Percentiles rank a stretch among this genome's conserved stretches.
Conservation (phyloP, 2,888 invertebrate genomes). For the Endotricha flammealis region DNA sequence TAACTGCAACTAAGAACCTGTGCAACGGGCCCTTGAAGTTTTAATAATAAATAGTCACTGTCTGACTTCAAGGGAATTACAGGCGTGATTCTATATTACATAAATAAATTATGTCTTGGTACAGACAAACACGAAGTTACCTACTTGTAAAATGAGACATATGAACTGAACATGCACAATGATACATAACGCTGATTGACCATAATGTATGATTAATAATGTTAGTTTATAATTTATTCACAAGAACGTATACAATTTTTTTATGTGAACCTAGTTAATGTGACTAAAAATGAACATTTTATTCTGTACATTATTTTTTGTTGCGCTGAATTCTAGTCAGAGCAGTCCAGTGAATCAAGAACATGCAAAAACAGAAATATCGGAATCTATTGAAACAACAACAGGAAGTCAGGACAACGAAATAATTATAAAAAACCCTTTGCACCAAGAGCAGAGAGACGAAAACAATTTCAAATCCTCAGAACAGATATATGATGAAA, state of each 20-base stretch:
- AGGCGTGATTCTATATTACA: no score
- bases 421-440: not conserved
- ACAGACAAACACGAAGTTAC: no score
- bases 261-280: not conserved
- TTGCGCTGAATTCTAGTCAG: not conserved
- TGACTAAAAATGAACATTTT: not conserved
- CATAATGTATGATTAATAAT: not conserved
- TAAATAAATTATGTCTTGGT: no score
- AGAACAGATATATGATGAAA: not conserved
- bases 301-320: not conserved
- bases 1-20: no score
- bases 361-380: not conserved
- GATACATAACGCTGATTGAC: not conserved
- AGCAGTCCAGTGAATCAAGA: not conserved
- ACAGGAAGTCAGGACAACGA: not conserved
- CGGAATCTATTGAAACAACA: not conserved
- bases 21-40: no score
- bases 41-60: no score
- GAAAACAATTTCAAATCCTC: not conserved
- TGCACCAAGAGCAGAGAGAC: not conserved
- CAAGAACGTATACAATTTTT: not conserved
- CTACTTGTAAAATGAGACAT: not conserved
- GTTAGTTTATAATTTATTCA: not conserved
- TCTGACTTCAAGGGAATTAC: no score
- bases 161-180: not conserved